phyloP scores from a whole-genome alignment of 2,888 invertebrate species.

The Clunio marinus region DNA sequence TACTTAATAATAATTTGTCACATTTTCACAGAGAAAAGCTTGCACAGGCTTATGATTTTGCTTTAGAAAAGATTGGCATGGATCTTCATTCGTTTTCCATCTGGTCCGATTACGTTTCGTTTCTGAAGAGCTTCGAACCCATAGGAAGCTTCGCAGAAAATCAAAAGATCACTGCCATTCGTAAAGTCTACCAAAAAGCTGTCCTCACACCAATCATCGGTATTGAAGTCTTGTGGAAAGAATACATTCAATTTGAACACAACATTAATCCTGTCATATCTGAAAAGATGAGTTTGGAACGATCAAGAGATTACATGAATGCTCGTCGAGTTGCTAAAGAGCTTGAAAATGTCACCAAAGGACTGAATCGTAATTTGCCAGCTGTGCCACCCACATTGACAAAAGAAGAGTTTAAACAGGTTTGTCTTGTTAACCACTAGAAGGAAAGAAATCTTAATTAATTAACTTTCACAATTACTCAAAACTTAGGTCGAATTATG shows the following conservation, averaged over 20 bases:
- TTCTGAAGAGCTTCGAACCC: slow-evolving; percentile 93
- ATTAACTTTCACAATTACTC: slow-evolving; percentile 33
- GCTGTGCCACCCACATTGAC: slow-evolving; percentile 92
- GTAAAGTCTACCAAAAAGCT: slow-evolving; percentile 94
- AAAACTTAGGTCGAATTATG: slow-evolving; percentile 82
- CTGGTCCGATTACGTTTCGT: slow-evolving; percentile 97
- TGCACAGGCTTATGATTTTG: slow-evolving; percentile 99
- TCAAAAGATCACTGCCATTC: slow-evolving; percentile 96
- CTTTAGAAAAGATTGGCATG: slow-evolving; percentile 97
- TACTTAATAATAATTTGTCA: neutral
- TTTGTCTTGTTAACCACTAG: slow-evolving; percentile 47
- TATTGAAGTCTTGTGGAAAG: slow-evolving; percentile 95
- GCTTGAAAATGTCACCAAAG: slow-evolving; percentile 89
- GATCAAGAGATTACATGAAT: slow-evolving; percentile 96
- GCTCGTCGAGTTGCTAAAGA: slow-evolving; percentile 94
- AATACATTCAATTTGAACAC: slow-evolving; percentile 95
- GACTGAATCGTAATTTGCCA: slow-evolving; percentile 90
- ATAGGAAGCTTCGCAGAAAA: slow-evolving; percentile 99
- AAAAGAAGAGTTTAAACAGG: slow-evolving; percentile 89
- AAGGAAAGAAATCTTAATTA: slow-evolving; percentile 9
- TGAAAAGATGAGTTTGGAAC: slow-evolving; percentile 96
- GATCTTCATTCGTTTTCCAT: slow-evolving; percentile 95
- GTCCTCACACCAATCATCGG: slow-evolving; percentile 96
- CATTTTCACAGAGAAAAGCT: slow-evolving; percentile 81
- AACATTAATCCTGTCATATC: slow-evolving; percentile 74